Conservation (phyloP, 1,140 invertebrate species). For the Mamestra configurata region DNA sequence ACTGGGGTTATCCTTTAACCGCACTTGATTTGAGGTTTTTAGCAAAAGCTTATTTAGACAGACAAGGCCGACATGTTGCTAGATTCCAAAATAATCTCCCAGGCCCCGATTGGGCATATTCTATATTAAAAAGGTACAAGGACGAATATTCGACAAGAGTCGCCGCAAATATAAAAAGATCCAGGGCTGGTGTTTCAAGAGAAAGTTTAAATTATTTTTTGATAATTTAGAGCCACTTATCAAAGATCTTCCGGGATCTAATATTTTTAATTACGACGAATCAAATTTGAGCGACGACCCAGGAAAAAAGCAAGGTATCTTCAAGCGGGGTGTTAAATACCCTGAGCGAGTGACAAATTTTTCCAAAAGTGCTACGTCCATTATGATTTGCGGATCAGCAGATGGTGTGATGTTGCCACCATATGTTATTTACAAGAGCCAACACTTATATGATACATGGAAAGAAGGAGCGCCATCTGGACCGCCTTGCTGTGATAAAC, state of each 20-base stretch:
- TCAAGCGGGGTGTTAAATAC: slow-evolving; percentile 37
- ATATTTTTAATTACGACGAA: slow-evolving; percentile 53
- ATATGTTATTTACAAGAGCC: slow-evolving; percentile 48
- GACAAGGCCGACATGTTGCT: slow-evolving; percentile 8
- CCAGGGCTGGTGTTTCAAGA: slow-evolving; percentile 33
- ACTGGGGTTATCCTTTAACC: slow-evolving; percentile 49
- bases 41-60: slow-evolving; percentile 42
- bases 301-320: slow-evolving; percentile 16
- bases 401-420: slow-evolving; percentile 46
- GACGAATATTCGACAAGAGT: slow-evolving; percentile 17
- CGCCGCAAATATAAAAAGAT: slow-evolving; percentile 43
- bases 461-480: slow-evolving; percentile 29
- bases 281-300: slow-evolving; percentile 46
- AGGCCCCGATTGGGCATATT: slow-evolving; percentile 38
- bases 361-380: slow-evolving; percentile 32
- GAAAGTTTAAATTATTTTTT: not conserved
- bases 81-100: slow-evolving; percentile 48
- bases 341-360: slow-evolving; percentile 40
- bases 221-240: not conserved
- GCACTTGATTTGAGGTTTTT: slow-evolving; percentile 36
- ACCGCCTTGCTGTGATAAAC: slow-evolving; percentile 37
- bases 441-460: slow-evolving; percentile 50
- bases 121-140: slow-evolving; percentile 46
- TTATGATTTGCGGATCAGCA: slow-evolving; percentile 49
- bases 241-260: slow-evolving; percentile 11